Percentiles rank a stretch among this genome's conserved stretches.
Conservation (phyloP, 1,140 invertebrate genomes). For the Aphelenchoides besseyi region DNA sequence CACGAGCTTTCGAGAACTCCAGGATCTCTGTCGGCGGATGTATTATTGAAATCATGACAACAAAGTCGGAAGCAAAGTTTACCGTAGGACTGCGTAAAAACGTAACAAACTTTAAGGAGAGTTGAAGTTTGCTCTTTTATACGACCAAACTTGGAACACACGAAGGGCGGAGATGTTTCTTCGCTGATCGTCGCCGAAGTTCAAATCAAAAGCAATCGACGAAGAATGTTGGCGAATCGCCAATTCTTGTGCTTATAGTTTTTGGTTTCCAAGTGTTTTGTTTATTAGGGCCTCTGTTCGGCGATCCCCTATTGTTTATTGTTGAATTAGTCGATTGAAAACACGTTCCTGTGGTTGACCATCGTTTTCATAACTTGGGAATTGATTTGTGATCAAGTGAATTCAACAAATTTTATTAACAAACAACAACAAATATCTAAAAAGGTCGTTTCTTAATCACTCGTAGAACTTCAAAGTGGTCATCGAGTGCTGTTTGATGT, state of each 20-base stretch:
- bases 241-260: not conserved
- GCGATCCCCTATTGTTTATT: no score
- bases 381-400: slow-evolving; percentile 69
- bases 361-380: slow-evolving; percentile 78
- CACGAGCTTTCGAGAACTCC: not conserved
- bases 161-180: not conserved
- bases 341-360: no score
- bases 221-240: not conserved
- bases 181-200: not conserved
- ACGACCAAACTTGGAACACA: not conserved
- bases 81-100: no score
- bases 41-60: not conserved
- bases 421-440: slow-evolving; percentile 26
- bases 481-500: slow-evolving; percentile 9
- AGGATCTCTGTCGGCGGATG: not conserved
- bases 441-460: not conserved
- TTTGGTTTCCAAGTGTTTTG: not conserved
- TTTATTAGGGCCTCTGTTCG: no score
- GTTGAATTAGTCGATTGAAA: no score
- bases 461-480: not conserved
- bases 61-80: not conserved
- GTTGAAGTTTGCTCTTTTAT: not conserved
- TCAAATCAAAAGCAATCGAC: not conserved
- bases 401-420: not conserved
- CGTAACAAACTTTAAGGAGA: not conserved